Conservation (phyloP, 2,797 vertebrate species). For the Triplophysa bombifrons region DNA sequence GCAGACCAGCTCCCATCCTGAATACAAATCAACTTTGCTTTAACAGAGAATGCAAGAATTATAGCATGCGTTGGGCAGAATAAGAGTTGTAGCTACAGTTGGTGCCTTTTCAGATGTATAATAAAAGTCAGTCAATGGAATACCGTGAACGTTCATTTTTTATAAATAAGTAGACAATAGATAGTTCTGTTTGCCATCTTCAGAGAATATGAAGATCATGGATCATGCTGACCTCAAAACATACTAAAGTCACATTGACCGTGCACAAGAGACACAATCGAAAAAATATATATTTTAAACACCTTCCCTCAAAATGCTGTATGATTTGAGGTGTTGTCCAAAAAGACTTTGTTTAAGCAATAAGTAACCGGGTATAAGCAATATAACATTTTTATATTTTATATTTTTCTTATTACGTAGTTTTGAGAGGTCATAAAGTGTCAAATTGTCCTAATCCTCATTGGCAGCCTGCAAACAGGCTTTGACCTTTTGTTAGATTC, state of each 20-base stretch:
- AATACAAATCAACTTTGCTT: conserved; percentile 57
- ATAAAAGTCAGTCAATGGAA: conserved; percentile 2
- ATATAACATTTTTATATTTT: neutral
- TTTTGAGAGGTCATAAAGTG: neutral
- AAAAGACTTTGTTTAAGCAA: neutral
- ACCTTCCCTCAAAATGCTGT: neutral
- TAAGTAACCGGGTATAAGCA: neutral
- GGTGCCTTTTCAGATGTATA: conserved; percentile 21
- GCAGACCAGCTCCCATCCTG: conserved; percentile 44
- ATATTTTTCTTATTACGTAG: neutral
- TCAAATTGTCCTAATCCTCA: conserved; percentile 24
- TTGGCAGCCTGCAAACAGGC: conserved; percentile 47
- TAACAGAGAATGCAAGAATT: conserved; percentile 20
- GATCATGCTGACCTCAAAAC: neutral
- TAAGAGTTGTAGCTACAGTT: neutral
- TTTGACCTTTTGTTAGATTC: conserved; percentile 67
- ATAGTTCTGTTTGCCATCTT: conserved; percentile 1
- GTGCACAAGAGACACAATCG: neutral
- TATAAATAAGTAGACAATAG: conserved; percentile 28
- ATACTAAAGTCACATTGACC: neutral
- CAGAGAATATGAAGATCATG: conserved; percentile 14
- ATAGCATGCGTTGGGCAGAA: conserved; percentile 11
- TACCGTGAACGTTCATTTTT: conserved; percentile 14
- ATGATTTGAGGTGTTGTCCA: neutral
- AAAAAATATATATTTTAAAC: neutral